Evolutionary conservation across 1,140 invertebrate genomes (phyloP).

Genomic region (Sipha flava): DNA sequence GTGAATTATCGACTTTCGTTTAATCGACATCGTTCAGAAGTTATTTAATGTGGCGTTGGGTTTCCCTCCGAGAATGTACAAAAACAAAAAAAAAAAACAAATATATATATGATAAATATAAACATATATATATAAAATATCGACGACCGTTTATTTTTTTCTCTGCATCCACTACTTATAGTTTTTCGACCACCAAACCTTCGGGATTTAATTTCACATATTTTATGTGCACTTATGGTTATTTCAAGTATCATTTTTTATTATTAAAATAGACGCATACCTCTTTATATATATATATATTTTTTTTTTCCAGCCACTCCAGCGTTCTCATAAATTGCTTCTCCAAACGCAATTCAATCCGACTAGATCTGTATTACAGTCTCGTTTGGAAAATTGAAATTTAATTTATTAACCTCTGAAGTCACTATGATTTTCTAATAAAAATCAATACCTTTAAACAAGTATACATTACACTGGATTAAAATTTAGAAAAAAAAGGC

Average conservation of each 20-base stretch:
- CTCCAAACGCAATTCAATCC: neutral
- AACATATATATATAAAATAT: neutral
- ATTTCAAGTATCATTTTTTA: slow-evolving; percentile 8
- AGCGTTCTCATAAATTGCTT: neutral
- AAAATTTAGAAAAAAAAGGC: no score
- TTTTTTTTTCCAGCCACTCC: neutral
- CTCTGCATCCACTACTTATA: neutral
- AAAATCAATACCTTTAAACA: no score
- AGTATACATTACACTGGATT: no score
- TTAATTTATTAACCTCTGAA: neutral
- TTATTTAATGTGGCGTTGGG: slow-evolving; percentile 18
- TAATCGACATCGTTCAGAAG: slow-evolving; percentile 27
- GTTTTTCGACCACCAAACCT: neutral
- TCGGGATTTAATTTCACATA: neutral
- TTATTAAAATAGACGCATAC: neutral
- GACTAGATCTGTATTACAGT: neutral
- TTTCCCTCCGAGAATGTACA: neutral
- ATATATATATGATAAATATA: no score
- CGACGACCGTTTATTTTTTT: neutral
- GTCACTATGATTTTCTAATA: no score
- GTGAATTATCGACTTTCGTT: slow-evolving; percentile 29
- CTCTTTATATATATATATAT: no score
- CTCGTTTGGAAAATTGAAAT: neutral
- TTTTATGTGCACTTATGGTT: slow-evolving; percentile 2
- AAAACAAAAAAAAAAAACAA: neutral